phyloP scores from a whole-genome alignment of 2,113 vertebrate genomes.

The Drymodes brunneopygia region DNA sequence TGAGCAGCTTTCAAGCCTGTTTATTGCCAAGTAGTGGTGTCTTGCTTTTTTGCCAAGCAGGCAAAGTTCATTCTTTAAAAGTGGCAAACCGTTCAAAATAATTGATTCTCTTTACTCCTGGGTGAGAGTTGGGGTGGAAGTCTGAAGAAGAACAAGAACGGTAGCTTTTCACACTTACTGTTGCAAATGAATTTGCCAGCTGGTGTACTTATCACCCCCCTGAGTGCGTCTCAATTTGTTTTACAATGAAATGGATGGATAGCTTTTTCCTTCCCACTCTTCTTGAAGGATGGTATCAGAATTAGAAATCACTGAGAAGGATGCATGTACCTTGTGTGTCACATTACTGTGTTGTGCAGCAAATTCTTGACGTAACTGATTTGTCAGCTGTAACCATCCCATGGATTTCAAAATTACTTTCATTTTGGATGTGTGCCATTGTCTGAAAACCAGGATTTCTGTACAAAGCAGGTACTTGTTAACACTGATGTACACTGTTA shows the following conservation, averaged over 20 bases:
- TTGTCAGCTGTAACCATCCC: background rate
- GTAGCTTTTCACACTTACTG: background rate
- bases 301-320: background rate
- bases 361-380: background rate
- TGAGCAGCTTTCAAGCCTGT: background rate
- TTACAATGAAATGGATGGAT: background rate
- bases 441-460: background rate
- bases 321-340: background rate
- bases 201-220: background rate
- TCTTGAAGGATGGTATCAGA: background rate
- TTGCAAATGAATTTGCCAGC: background rate
- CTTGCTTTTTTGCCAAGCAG: background rate
- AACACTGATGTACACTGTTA: background rate
- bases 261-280: background rate
- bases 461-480: background rate
- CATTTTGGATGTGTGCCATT: fast-evolving
- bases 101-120: background rate
- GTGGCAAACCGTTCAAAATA: background rate
- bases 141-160: background rate
- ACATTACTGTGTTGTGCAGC: fast-evolving
- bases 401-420: background rate
- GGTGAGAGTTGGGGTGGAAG: background rate
- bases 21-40: background rate
- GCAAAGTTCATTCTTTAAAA: background rate
- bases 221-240: background rate